Percentiles rank a stretch among this genome's conserved stretches.
phyloP scores from a whole-genome alignment of 2,888 invertebrate genomes.

The Lasioglossum lativentre region DNA sequence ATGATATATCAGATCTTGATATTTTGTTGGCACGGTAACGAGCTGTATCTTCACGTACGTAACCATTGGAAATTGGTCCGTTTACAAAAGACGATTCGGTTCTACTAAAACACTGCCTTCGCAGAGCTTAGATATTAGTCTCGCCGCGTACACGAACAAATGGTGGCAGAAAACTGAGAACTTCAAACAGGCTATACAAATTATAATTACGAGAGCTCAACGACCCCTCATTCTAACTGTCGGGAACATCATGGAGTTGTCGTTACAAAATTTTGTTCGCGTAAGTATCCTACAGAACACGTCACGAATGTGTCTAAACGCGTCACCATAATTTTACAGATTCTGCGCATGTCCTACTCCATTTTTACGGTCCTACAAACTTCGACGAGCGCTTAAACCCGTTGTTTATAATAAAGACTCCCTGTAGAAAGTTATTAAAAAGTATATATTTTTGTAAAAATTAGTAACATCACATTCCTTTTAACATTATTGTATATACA shows the following conservation, averaged over 20 bases:
- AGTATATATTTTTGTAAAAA: constrained; percentile 22
- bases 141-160: constrained; percentile 71
- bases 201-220: constrained; percentile 72
- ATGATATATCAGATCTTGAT: constrained; percentile 78
- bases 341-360: constrained; percentile 76
- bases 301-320: neutral
- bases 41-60: constrained; percentile 75
- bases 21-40: constrained; percentile 79
- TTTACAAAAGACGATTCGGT: neutral
- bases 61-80: neutral
- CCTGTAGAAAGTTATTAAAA: constrained; percentile 29
- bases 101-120: constrained; percentile 27
- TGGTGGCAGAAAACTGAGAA: constrained; percentile 75
- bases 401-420: neutral
- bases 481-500: constrained; percentile 29
- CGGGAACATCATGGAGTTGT: constrained; percentile 73
- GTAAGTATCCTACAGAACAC: constrained; percentile 59
- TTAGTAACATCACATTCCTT: constrained; percentile 5
- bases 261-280: constrained; percentile 74
- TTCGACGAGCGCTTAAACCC: constrained; percentile 39
- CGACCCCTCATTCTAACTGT: constrained; percentile 70
- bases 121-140: constrained; percentile 71
- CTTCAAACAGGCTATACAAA: constrained; percentile 70
- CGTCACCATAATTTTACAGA: constrained; percentile 63
- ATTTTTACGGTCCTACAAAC: constrained; percentile 76